phyloP scores from a whole-genome alignment of 1,140 invertebrate genomes.

The Psix sp. region DNA sequence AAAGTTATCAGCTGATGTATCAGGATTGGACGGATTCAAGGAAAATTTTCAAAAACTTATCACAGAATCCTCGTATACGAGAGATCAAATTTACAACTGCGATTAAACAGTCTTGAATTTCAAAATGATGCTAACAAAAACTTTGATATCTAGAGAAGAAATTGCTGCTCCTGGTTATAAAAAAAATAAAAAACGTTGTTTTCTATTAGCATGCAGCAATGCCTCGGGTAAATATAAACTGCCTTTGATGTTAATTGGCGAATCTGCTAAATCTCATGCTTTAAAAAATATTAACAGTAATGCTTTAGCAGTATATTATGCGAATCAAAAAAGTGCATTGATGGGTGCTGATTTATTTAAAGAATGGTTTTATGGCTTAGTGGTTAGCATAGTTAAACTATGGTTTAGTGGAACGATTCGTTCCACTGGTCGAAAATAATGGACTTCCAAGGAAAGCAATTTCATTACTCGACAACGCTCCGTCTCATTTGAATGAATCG shows the following conservation, averaged over 20 bases:
- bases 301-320: constrained; percentile 45
- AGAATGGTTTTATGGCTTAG: no score
- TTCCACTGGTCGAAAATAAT: no score
- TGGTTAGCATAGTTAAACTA: no score
- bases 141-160: constrained; percentile 37
- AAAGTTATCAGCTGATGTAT: constrained; percentile 17
- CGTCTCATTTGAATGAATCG: no score
- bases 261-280: constrained; percentile 63
- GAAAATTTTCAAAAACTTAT: constrained; percentile 23
- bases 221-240: constrained; percentile 62
- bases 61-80: no score
- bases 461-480: no score
- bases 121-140: constrained; percentile 51
- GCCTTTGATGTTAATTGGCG: constrained; percentile 65
- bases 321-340: constrained; percentile 57
- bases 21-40: constrained; percentile 19
- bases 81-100: constrained; percentile 51
- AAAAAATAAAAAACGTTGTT: constrained; percentile 44
- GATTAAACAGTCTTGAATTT: constrained; percentile 53
- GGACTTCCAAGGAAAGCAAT: no score
- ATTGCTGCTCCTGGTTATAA: constrained; percentile 56
- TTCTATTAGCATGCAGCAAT: constrained; percentile 33
- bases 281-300: constrained; percentile 55
- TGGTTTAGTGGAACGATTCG: no score
- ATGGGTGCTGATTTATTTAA: no score